Percentiles rank a stretch among this genome's conserved stretches.
Conservation (phyloP, 2,113 vertebrate genomes). For the Porphyrio hochstetteri region DNA sequence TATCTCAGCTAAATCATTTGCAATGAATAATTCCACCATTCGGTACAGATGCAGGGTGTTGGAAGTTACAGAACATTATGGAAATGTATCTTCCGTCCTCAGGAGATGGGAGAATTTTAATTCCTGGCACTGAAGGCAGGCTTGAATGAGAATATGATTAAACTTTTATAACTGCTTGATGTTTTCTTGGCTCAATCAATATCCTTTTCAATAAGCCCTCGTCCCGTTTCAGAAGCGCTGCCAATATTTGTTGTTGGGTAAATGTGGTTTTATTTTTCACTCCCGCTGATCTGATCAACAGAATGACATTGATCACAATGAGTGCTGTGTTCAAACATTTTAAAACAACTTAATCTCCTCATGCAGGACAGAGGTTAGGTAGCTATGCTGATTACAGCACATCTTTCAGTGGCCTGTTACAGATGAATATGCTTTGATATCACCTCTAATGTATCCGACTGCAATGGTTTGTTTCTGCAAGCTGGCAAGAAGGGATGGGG, state of each 20-base stretch:
- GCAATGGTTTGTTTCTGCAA: background rate
- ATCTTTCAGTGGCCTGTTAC: background rate
- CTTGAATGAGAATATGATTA: conserved; percentile 58
- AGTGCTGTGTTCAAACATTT: conserved; percentile 9
- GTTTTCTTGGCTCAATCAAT: conserved; percentile 64
- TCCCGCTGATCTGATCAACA: conserved; percentile 6
- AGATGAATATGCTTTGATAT: background rate
- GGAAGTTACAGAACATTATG: conserved; percentile 39
- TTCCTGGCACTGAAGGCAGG: conserved; percentile 49
- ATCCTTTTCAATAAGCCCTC: conserved; percentile 48
- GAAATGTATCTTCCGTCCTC: conserved; percentile 49
- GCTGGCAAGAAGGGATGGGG: background rate
- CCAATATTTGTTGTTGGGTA: conserved; percentile 35
- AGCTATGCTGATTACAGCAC: background rate
- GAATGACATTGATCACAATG: conserved; percentile 30
- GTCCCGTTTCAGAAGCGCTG: conserved; percentile 36
- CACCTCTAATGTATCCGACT: fast-evolving
- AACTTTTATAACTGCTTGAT: conserved; percentile 56
- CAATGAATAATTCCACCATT: conserved; percentile 20
- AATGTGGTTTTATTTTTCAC: conserved; percentile 54
- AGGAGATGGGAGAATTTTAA: conserved; percentile 29
- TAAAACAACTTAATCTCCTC: conserved; percentile 23
- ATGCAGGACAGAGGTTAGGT: conserved; percentile 11
- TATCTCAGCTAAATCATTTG: conserved; percentile 36
- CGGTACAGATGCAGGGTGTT: background rate